A percentile compares a stretch with the other conserved stretches of the same genome.
These are phyloP conservation scores for Timema podura DNA, from an alignment of 2,888 invertebrate genomes.

Conservation along the genomic window DNA sequence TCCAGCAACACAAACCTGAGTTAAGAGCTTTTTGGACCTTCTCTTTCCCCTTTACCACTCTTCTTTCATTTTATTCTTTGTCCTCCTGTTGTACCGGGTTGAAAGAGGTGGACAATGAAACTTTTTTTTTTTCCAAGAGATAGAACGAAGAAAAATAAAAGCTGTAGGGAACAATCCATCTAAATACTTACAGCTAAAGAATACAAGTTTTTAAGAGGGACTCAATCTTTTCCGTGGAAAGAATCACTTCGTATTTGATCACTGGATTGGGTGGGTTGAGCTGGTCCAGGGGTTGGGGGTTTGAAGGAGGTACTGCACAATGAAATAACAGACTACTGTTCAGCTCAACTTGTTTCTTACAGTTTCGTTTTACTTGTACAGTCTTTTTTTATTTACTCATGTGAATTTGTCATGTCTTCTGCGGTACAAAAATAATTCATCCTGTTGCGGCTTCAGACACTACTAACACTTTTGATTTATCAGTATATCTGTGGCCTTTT, in stretches of 20 bases:
- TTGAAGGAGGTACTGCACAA: no score
- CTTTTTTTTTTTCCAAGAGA: constrained; percentile 1
- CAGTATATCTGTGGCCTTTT: no score
- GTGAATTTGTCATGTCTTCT: no score
- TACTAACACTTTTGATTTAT: no score
- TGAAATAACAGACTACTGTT: no score
- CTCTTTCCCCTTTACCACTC: neutral
- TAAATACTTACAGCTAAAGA: constrained; percentile 13
- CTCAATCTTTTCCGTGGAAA: constrained; percentile 1
- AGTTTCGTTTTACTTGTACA: no score
- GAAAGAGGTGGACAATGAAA: constrained; percentile 13
- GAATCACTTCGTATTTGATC: constrained; percentile 10
- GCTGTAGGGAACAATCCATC: constrained; percentile 11
- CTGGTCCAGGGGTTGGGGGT: no score
- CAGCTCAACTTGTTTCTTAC: no score
- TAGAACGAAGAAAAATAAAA: neutral
- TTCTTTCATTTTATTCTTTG: constrained; percentile 11
- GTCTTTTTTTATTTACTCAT: no score
- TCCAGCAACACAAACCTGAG: constrained; percentile 14
- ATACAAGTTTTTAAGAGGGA: constrained; percentile 13
- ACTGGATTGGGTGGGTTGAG: no score
- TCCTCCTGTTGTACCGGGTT: constrained; percentile 10
- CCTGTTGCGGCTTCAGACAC: no score
- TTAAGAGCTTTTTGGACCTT: constrained; percentile 3
- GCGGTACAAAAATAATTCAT: no score